A percentile compares a stretch with the other conserved stretches of the same genome.
These are phyloP conservation scores for Omphaloscelis lunosa DNA, from an alignment of 2,888 invertebrate species.

Conservation along the genomic window DNA sequence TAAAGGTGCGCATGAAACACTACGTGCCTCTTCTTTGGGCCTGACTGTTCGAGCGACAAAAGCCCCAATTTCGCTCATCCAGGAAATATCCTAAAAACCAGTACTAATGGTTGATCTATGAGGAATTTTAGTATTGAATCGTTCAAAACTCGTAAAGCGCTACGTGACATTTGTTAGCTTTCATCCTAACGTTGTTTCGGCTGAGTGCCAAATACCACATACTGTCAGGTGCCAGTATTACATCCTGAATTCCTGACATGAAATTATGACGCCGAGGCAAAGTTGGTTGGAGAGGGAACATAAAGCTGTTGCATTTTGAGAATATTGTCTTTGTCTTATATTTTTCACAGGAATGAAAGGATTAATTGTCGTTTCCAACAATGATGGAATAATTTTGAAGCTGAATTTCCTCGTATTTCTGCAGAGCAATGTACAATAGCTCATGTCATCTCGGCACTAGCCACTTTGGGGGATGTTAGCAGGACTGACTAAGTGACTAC, in stretches of 20 bases:
- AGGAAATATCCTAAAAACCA: not conserved
- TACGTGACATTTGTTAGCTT: constrained; percentile 36
- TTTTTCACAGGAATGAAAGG: not conserved
- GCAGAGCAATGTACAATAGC: not conserved
- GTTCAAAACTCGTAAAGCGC: constrained; percentile 12
- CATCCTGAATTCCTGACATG: constrained; percentile 18
- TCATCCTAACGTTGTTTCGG: constrained; percentile 19
- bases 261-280: constrained; percentile 19
- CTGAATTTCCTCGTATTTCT: not conserved
- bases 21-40: too few relatives aligned
- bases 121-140: constrained; percentile 20
- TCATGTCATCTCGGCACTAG: not conserved
- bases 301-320: not conserved
- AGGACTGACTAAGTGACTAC: too few relatives aligned
- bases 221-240: not conserved
- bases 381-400: not conserved
- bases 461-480: not conserved
- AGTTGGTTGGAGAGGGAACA: not conserved
- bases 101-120: not conserved
- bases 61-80: too few relatives aligned
- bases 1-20: not conserved
- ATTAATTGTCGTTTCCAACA: not conserved
- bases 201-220: constrained; percentile 30
- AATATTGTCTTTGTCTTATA: not conserved
- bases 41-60: too few relatives aligned